Evolutionary conservation across 2,113 vertebrate genomes (phyloP).

Genomic region (Addax nasomaculatus): DNA sequence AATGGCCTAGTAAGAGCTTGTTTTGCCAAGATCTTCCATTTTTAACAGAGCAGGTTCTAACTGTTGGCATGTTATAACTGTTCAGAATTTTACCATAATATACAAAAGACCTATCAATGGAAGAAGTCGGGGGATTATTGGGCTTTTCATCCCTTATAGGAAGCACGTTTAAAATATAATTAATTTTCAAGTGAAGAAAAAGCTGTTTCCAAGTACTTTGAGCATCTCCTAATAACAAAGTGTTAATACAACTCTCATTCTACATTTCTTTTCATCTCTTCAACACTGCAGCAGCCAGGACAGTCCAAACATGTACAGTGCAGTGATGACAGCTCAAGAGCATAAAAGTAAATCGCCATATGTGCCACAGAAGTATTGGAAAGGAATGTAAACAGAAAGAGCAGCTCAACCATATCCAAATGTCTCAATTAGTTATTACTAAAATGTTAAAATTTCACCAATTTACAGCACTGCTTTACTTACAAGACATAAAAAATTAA

Average conservation of each 20-base stretch:
- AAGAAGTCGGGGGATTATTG: background rate
- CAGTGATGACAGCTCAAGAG: conserved; percentile 37
- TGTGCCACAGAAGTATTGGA: conserved; percentile 27
- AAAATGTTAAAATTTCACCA: conserved; percentile 26
- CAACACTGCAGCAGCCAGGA: background rate
- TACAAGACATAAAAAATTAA: background rate
- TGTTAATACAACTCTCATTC: conserved; percentile 10
- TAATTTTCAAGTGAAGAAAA: conserved; percentile 47
- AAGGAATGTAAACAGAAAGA: conserved; percentile 53
- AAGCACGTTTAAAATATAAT: background rate
- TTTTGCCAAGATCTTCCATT: conserved; percentile 22
- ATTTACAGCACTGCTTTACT: conserved; percentile 34
- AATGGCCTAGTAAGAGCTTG: background rate
- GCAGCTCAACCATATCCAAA: conserved; percentile 35
- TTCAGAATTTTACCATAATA: conserved; percentile 37
- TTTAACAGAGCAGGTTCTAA: background rate
- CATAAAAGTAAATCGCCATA: conserved; percentile 32
- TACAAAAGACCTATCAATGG: background rate
- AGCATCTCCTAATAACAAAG: conserved; percentile 10
- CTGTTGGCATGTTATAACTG: background rate
- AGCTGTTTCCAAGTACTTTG: conserved; percentile 20
- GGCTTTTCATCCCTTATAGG: background rate
- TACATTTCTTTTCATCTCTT: conserved; percentile 38
- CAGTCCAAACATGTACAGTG: conserved; percentile 3
- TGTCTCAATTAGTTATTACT: conserved; percentile 43